Base-by-base conservation (phyloP, 2,888 invertebrate species). In the Nematopogon swammerdamellus region DNA sequence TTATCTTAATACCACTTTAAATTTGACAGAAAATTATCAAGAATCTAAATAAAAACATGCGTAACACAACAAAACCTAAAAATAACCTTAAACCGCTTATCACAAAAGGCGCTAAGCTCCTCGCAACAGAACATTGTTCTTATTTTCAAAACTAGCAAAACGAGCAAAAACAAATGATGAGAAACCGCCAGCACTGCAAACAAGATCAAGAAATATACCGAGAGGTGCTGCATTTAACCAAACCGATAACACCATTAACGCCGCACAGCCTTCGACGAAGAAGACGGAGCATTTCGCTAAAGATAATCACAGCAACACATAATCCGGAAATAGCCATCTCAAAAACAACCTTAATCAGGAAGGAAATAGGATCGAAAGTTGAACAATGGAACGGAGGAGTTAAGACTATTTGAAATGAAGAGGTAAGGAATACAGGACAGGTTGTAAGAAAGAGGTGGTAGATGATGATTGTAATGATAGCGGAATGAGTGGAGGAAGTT, bases 81-180 rank as follows among this genome's bases (percentile, higher is more conserved):
- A n/a, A n/a, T n/a, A n/a, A n/a, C n/a, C n/a, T n/a, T n/a, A n/a
- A n/a, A 25, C 4, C 25, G 25, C 25, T 4, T 8, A 25, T 8
- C 25, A 25, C 25, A 25, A 25, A 36, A 14, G 36, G 36, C 36
- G 36, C 36, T 36, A 36, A 36, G 11, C 36, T 36, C 25, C n/a
- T 25, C 25, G 10, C 25, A 25, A 25, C 4, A 10, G 25, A 25
- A 25, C 25, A 10, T 10, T 25, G 36, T 72, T 73, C 75, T 75
- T 73, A 75, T 76, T 76, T 77, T 75, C 75, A 65, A 77, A 79
- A 77, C 77, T 77, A 76, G 76, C 77, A 77, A 79, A 76, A 71
- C 72, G 70, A 70, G 68, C 71, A 71, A 76, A 73, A 73, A 65
- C 63, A 67, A 67, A 70, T 62, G 63, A 60, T 59, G 61, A 60